Base-by-base conservation (phyloP, 2,113 vertebrate genomes). In the Drymodes brunneopygia region DNA sequence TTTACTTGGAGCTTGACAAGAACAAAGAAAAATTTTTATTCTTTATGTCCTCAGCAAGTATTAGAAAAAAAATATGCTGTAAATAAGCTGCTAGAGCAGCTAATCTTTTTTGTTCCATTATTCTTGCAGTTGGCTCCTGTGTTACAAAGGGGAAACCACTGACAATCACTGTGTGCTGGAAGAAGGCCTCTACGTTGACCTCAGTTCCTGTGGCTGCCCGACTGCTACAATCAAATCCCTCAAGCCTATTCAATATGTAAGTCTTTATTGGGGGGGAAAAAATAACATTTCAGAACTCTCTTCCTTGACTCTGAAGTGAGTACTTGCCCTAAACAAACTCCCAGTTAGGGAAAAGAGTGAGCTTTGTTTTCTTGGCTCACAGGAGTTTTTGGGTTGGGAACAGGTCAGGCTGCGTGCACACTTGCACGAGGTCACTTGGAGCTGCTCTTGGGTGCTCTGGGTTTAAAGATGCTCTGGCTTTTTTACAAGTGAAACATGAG, bases 161-260 rank as follows among this genome's bases (percentile, higher is more conserved):
- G 95, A 97, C 81, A 98, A 98, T 95, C 98, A 98, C 60, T 99
- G 98, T 92, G 98, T 99, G 66, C 94, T 99, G 94, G 98, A 98
- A 97, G 98, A 99, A 97, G 98, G 98, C 44, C 98, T 98, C 91
- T 99, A 98, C 17, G 64, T 97, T 94, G 98, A 99, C 92, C 98
- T 99, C 82, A 94, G 92, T 96, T 98, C 98, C 87, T 98, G 98
- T 86, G 98, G 98, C 86, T 98, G 98, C 91, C 96, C 97, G 4
- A 47, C 92, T 72, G 94, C 98, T 94, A 62, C 92, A 96, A 94
- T 99, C 96, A 98, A 95, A 96, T 98, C 98, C 61, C 97, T 99
- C 82, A 98, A 97, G 97, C 98, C 98, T 90, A 97, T 99, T 97
- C 97, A 98, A 97, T 98, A 98, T 31, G 99, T 99, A 97, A 98